Conservation (phyloP, 2,113 vertebrate genomes). For the Promerops cafer region DNA sequence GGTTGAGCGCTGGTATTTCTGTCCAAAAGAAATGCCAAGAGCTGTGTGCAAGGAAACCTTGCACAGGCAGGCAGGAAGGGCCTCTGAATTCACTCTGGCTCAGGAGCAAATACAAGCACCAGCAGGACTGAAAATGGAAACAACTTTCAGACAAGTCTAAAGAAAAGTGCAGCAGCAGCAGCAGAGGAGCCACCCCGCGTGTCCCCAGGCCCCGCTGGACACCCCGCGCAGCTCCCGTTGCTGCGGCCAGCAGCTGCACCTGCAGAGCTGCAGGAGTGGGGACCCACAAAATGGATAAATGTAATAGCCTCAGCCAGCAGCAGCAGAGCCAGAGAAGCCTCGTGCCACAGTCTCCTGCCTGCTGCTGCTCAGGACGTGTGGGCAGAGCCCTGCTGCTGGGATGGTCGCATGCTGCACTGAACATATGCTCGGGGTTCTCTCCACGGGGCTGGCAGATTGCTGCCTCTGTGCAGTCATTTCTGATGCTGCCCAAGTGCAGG, state of each 20-base stretch:
- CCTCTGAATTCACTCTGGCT: neutral
- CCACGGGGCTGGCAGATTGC: constrained; percentile 8
- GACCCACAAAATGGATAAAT: neutral
- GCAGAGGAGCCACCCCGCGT: neutral
- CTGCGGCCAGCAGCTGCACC: neutral
- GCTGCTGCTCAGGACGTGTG: neutral
- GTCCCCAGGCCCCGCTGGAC: neutral
- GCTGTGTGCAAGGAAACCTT: neutral
- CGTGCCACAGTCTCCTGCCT: neutral
- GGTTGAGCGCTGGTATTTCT: neutral
- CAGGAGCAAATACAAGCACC: neutral
- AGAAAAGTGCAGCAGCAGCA: neutral
- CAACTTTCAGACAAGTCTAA: neutral
- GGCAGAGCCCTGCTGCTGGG: neutral
- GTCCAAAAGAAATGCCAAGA: neutral
- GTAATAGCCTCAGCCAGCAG: constrained; percentile 27
- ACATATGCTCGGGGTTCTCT: constrained; percentile 3
- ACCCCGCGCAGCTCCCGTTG: neutral
- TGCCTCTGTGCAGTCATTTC: neutral
- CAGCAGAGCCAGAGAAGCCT: neutral
- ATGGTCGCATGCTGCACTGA: constrained; percentile 23
- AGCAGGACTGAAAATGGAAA: neutral
- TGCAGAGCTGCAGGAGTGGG: neutral
- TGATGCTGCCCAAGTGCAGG: neutral
- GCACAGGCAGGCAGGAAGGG: neutral